These are phyloP conservation scores for Muschampia plurimacula DNA, from an alignment of 2,888 invertebrate genomes.

Conservation along the genomic window DNA sequence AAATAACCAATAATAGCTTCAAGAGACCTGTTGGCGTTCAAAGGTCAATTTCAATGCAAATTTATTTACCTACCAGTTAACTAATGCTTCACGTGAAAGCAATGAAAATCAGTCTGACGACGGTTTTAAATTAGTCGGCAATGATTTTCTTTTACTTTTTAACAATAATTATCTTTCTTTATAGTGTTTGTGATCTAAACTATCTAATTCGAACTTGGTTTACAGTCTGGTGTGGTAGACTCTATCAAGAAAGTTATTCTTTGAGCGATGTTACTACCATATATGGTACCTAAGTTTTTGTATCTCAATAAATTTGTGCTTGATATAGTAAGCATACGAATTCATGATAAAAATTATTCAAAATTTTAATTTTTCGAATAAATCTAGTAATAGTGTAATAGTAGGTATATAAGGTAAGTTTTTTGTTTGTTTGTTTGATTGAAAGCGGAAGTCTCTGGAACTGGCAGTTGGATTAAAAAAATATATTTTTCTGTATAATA, in stretches of 20 bases:
- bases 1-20: too few species aligned
- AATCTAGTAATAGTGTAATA: too few species aligned
- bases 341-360: too few species aligned
- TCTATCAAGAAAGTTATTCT: constrained; percentile 87
- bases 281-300: constrained; percentile 86
- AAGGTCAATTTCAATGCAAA: too few species aligned
- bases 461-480: too few species aligned
- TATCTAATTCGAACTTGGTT: constrained; percentile 90
- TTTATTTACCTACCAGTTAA: background rate
- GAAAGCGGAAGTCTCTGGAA: too few species aligned
- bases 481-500: too few species aligned
- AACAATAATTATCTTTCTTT: constrained; percentile 67
- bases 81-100: background rate
- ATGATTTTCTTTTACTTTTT: constrained; percentile 24
- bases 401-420: too few species aligned
- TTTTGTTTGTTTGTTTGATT: too few species aligned
- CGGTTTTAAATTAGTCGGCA: background rate
- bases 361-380: too few species aligned
- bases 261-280: constrained; percentile 89
- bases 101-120: background rate
- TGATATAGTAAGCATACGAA: background rate
- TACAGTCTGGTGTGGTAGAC: constrained; percentile 87
- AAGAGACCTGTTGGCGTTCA: too few species aligned
- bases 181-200: constrained; percentile 89
- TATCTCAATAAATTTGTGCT: background rate